phyloP scores from a whole-genome alignment of 1,140 invertebrate genomes.

The Aleiodes sp. region DNA sequence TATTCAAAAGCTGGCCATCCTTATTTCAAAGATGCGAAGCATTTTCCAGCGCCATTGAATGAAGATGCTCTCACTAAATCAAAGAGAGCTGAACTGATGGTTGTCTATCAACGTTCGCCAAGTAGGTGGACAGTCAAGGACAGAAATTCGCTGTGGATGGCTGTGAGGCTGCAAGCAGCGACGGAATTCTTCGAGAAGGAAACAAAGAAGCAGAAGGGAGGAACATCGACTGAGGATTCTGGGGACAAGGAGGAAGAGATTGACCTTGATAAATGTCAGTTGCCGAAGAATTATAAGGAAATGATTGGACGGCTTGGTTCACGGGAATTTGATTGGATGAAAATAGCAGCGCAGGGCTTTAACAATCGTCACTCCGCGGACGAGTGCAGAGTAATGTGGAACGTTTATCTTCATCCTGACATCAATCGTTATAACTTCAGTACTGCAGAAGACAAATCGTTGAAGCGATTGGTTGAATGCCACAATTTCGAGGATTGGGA shows the following conservation, averaged over 20 bases:
- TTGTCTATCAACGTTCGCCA: conserved; percentile 48
- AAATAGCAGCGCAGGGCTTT: conserved; percentile 62
- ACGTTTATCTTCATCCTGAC: conserved; percentile 72
- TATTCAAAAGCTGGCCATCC: conserved; percentile 53
- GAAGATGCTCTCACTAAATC: conserved; percentile 57
- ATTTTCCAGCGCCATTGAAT: conserved; percentile 55
- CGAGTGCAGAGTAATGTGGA: conserved; percentile 74
- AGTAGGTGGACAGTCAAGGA: conserved; percentile 53
- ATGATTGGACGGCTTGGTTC: conserved; percentile 45
- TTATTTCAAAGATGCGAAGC: conserved; percentile 62
- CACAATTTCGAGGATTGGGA: conserved; percentile 73
- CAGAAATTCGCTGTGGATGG: conserved; percentile 48
- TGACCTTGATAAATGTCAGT: conserved; percentile 28
- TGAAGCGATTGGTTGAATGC: conserved; percentile 63
- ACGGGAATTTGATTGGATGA: conserved; percentile 63
- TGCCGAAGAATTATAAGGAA: conserved; percentile 40
- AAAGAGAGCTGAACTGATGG: conserved; percentile 51
- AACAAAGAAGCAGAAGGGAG: neutral
- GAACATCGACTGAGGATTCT: neutral
- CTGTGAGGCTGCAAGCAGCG: conserved; percentile 47
- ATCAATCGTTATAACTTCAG: conserved; percentile 73
- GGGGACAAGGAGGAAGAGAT: neutral
- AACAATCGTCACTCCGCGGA: conserved; percentile 63
- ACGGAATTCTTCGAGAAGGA: conserved; percentile 16
- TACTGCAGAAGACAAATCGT: conserved; percentile 65